Evolutionary conservation across 2,888 invertebrate species (phyloP), one percentile per base, ranked within the genome.

Genomic region (Apodemia zela): DNA sequence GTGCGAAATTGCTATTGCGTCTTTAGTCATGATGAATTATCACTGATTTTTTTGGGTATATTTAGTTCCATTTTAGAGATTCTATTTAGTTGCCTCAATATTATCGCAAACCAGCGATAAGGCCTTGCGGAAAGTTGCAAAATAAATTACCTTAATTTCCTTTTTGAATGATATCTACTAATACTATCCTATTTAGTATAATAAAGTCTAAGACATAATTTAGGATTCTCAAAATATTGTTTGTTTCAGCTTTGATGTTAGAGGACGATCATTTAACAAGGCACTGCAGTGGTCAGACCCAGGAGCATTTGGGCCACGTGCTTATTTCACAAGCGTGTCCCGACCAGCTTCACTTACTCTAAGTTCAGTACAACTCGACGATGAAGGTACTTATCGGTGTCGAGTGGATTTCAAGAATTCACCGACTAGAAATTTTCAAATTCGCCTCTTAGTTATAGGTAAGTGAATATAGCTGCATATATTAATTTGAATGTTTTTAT

Each of bases 371-470:
- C 95, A 96, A 77, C 89, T 97, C 72, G 96, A 96, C 75, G 98
- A 98, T 75, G 97, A 97, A 80, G 97, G 97, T 59, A 93, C 93
- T 65, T 98, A 98, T 88, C 93, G 97, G 72, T 98, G 98, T 84
- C 93, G 98, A 68, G 97, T 98, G 42, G 97, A 98, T 88, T 98
- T 97, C 86, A 95, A 96, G 75, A 97, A 96, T 78, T 96, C 97
- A 10, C 97, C 97, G 38, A 97, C 97, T 15, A 94, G 97, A 75
- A 97, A 97, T 84, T 96, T 97, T 84, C 96, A 96, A 78, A 96
- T 97, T 83, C 95, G 96, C 81, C 94, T 98, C 72, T 96, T 97
- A 77, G 97, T 98, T 75, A 96, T 97, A 83, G 97, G 98, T 98
- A 91, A 95, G 95, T 92, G 61, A 11, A 8, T 35, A 35, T 35